Conservation (phyloP, 2,888 invertebrate genomes). For the Flexamia atlantica region DNA sequence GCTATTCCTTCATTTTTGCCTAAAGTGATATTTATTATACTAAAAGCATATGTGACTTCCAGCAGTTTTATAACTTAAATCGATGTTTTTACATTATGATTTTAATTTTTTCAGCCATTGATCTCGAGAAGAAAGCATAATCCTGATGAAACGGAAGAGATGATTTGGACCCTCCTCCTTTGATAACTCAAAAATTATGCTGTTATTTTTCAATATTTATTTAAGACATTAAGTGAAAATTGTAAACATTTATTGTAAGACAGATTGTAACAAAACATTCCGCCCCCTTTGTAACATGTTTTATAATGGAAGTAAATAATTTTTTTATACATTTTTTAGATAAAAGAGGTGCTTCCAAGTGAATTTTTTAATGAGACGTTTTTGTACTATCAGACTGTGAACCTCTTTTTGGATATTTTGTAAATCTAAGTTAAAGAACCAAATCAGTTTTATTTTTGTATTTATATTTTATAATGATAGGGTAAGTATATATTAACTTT, state of each 20-base stretch:
- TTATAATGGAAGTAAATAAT: neutral
- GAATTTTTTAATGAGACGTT: conserved; percentile 49
- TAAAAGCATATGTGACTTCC: no score
- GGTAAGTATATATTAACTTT: conserved; percentile 20
- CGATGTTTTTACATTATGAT: no score
- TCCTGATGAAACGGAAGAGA: neutral
- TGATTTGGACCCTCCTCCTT: neutral
- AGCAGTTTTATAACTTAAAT: no score
- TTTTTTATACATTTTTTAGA: conserved; percentile 22
- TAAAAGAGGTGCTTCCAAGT: conserved; percentile 52
- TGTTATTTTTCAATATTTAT: conserved; percentile 29
- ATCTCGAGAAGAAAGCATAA: conserved; percentile 68
- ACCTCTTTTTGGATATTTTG: conserved; percentile 19
- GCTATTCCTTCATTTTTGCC: no score
- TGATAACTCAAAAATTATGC: conserved; percentile 5
- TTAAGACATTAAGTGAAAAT: conserved; percentile 2
- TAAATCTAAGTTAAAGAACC: conserved; percentile 55
- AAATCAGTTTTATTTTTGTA: conserved; percentile 57
- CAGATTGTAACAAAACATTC: conserved; percentile 25
- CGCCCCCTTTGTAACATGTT: conserved; percentile 39
- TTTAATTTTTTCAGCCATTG: conserved; percentile 67
- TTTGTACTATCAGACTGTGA: conserved; percentile 49
- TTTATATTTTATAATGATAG: conserved; percentile 40
- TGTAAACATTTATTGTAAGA: conserved; percentile 1
- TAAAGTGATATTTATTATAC: no score